A percentile compares a stretch with the other conserved stretches of the same genome.
Conservation (phyloP, 2,888 invertebrate species). For the Hipparchia semele region DNA sequence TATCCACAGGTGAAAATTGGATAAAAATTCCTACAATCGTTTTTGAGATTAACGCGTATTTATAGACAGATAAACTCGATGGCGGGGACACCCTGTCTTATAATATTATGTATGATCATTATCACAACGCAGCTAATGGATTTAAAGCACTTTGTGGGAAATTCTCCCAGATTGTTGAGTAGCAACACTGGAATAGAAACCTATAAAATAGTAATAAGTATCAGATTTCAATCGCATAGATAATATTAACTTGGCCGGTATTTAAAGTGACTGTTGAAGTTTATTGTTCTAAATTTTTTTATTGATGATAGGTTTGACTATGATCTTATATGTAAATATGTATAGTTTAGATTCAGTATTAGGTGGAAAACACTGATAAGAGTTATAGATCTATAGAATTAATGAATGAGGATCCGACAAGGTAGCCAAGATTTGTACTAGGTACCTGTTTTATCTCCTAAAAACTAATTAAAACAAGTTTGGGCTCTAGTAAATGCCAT, state of each 20-base stretch:
- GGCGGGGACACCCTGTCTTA: no score
- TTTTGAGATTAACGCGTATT: no score
- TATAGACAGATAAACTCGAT: no score
- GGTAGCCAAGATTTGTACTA: no score
- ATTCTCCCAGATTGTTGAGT: constrained; percentile 14
- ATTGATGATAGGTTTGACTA: not conserved
- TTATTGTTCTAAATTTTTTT: constrained; percentile 15
- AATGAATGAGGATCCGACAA: no score
- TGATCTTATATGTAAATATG: not conserved
- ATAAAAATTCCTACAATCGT: no score
- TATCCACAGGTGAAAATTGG: no score
- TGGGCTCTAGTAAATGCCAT: no score
- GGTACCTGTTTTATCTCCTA: no score
- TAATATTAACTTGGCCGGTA: constrained; percentile 6
- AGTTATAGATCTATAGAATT: no score
- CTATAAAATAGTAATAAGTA: constrained; percentile 20
- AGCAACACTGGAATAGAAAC: constrained; percentile 8
- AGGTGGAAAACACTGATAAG: no score
- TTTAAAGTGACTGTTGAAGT: constrained; percentile 18
- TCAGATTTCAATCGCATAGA: constrained; percentile 16
- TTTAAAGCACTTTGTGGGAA: constrained; percentile 16
- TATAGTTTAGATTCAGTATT: not conserved
- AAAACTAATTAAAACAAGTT: no score
- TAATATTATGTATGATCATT: not conserved
- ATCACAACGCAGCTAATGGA: constrained; percentile 14